Conservation (phyloP, 2,888 invertebrate genomes). For the Thymelicus sylvestris region DNA sequence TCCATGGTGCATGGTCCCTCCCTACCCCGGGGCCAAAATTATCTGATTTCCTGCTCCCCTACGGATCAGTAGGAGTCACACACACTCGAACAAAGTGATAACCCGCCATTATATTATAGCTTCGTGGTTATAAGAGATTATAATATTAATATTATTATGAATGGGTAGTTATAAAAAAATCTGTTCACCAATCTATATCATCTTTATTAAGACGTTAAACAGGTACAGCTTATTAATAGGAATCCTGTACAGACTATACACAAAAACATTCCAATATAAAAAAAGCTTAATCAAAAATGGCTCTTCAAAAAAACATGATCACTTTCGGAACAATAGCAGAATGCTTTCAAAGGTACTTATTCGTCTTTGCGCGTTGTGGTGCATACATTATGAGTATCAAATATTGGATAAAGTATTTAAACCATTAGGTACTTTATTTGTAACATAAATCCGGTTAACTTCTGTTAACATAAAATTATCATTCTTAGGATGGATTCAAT, state of each 20-base stretch:
- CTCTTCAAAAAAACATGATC: not conserved
- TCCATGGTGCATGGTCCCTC: too few species aligned
- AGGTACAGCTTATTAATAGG: slow-evolving; percentile 29
- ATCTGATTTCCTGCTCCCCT: too few species aligned
- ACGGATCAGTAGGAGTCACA: too few species aligned
- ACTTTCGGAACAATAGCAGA: not conserved
- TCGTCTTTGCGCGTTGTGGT: slow-evolving; percentile 9
- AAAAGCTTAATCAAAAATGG: slow-evolving; percentile 12
- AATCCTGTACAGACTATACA: slow-evolving; percentile 23
- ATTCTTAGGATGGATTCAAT: not conserved
- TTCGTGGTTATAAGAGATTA: too few species aligned
- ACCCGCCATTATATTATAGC: too few species aligned
- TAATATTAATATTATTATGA: too few species aligned
- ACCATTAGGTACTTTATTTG: not conserved
- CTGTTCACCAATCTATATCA: slow-evolving; percentile 1
- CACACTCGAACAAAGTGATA: too few species aligned
- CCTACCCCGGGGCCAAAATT: too few species aligned
- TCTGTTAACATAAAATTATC: not conserved
- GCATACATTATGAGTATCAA: not conserved
- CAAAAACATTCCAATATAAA: slow-evolving; percentile 20
- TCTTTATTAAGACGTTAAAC: slow-evolving; percentile 30
- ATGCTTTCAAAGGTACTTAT: not conserved
- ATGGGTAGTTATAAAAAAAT: not conserved
- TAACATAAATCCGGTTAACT: not conserved
- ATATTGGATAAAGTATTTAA: not conserved